These are phyloP conservation scores for Chelon labrosus DNA, from an alignment of 2,797 vertebrate species.

Conservation along the genomic window DNA sequence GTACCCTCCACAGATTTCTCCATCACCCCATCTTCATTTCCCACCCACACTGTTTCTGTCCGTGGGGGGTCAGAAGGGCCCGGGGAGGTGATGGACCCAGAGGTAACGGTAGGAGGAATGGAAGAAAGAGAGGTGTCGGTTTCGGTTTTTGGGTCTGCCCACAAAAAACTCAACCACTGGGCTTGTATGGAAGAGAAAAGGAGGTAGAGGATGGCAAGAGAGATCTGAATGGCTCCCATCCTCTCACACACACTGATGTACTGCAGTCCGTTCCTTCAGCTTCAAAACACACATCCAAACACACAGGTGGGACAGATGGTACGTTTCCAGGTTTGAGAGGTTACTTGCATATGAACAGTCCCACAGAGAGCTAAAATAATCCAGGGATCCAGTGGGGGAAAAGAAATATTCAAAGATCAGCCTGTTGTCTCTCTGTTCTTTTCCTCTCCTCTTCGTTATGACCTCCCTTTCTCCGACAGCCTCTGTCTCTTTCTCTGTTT, in stretches of 20 bases:
- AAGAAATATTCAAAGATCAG: neutral
- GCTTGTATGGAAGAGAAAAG: constrained; percentile 43
- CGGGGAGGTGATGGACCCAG: constrained; percentile 28
- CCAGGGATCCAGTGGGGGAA: constrained; percentile 10
- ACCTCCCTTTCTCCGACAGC: constrained; percentile 31
- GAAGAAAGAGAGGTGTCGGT: constrained; percentile 19
- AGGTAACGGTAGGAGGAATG: constrained; percentile 9
- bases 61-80: constrained; percentile 2
- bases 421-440: neutral
- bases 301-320: neutral
- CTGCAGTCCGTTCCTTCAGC: neutral
- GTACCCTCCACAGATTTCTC: constrained; percentile 16
- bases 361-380: constrained; percentile 19
- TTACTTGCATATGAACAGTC: constrained; percentile 16
- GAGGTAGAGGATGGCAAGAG: constrained; percentile 55
- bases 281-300: constrained; percentile 25
- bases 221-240: constrained; percentile 62
- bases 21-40: constrained; percentile 16
- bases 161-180: constrained; percentile 63
- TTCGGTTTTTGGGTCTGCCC: constrained; percentile 34
- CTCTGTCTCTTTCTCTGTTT: constrained; percentile 44
- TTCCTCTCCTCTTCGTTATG: constrained; percentile 25
- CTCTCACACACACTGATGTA: constrained; percentile 13
- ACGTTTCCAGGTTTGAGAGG: constrained; percentile 7
- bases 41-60: constrained; percentile 24